Conservation (phyloP, 2,113 vertebrate genomes). For the Oryzias melastigma region DNA sequence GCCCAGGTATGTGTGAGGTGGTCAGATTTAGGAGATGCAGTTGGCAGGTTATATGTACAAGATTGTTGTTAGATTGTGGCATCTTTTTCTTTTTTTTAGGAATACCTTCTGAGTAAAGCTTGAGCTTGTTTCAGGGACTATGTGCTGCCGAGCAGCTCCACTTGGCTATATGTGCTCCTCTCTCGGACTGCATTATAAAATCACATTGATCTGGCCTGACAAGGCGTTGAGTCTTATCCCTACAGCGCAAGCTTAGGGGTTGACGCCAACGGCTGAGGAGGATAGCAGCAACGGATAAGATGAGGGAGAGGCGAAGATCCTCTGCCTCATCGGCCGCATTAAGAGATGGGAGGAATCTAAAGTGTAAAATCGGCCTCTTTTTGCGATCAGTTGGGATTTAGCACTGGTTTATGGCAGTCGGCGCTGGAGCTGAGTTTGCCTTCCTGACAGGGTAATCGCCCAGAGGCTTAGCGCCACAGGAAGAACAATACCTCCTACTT, state of each 20-base stretch:
- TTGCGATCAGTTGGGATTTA: constrained; percentile 82
- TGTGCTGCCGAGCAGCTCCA: constrained; percentile 55
- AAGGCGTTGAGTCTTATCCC: constrained; percentile 81
- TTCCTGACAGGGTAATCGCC: constrained; percentile 82
- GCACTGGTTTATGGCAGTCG: constrained; percentile 78
- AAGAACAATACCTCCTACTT: constrained; percentile 79
- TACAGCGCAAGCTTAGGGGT: constrained; percentile 71
- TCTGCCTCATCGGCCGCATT: constrained; percentile 73
- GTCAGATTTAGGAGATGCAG: constrained; percentile 70
- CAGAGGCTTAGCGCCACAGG: constrained; percentile 75
- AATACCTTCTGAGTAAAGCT: constrained; percentile 36
- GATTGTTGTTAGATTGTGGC: constrained; percentile 64
- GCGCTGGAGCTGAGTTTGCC: constrained; percentile 70
- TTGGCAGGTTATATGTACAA: constrained; percentile 65
- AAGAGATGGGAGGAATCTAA: constrained; percentile 79
- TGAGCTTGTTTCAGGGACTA: constrained; percentile 24
- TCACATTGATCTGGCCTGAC: constrained; percentile 82
- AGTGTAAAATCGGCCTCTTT: constrained; percentile 79
- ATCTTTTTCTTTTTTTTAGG: constrained; percentile 49
- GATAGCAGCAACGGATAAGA: constrained; percentile 75
- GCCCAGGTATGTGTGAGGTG: constrained; percentile 66
- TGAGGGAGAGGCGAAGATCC: constrained; percentile 75
- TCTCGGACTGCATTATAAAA: constrained; percentile 74
- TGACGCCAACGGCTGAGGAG: constrained; percentile 72
- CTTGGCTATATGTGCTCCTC: constrained; percentile 46